Base-by-base conservation (phyloP, 2,888 invertebrate genomes). In the Meandrusa payeni region DNA sequence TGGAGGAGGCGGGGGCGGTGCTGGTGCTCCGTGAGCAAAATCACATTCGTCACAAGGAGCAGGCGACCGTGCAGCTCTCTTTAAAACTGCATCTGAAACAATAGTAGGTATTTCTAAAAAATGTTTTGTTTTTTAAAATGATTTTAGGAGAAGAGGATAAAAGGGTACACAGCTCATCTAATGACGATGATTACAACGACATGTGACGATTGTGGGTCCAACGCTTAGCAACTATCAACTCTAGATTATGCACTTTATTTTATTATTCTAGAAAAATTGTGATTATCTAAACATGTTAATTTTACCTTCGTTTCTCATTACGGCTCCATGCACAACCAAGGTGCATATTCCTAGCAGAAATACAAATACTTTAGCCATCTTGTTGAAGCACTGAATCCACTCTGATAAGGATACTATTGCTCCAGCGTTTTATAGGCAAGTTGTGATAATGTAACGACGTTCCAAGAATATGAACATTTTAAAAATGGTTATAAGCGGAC, bases 401-500 rank as follows among this genome's bases (percentile, higher is more conserved):
- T 43, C 37, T 43, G 43, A 10, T 20, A 23, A 22, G 32, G 19
- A 17, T 15, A n/a, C 9, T 15, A 15, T 10, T 13, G 20, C 2
- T 10, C 7, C n/a, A 15, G 13, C 58, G 64, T 76, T 58, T 66
- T 79, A 79, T 79, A 79, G 45, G 54, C 56, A 50, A 42, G 13
- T 45, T 36, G 52, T 51, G 54, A 49, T 57, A 54, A 60, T 57
- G 46, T 47, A 34, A 41, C n/a, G n/a, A n/a, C 50, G 46, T 78
- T 78, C 81, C 57, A 54, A 70, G 77, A 78, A 79, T 69, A 64
- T n/a, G n/a, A n/a, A 57, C 47, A 53, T 50, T 48, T 56, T 54
- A 50, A 47, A 52, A n/a, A 50, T 52, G 37, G 47, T 58, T 54
- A 57, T 46, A 26, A 29, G 41, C 5, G 40, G 52, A n/a, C 55